phyloP scores from a whole-genome alignment of 1,140 invertebrate species.

The Catajapyx aquilonaris region DNA sequence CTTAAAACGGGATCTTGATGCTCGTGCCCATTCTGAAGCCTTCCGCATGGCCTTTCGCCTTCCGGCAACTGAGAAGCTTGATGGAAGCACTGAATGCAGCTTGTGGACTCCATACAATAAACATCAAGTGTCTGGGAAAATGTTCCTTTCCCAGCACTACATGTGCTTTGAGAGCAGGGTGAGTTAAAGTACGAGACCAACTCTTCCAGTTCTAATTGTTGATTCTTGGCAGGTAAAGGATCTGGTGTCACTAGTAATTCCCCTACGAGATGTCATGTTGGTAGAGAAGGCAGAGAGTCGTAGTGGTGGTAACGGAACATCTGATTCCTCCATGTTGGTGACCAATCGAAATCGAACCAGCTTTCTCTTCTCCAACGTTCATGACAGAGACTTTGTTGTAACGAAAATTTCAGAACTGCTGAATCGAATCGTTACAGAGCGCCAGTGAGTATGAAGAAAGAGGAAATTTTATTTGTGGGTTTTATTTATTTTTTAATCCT shows the following conservation, averaged over 20 bases:
- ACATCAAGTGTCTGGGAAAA: constrained; percentile 62
- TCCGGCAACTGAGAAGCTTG: constrained; percentile 70
- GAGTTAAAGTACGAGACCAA: constrained; percentile 15
- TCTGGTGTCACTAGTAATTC: constrained; percentile 71
- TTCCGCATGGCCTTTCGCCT: constrained; percentile 68
- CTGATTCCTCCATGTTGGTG: constrained; percentile 67
- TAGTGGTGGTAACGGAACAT: constrained; percentile 23
- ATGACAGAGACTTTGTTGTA: constrained; percentile 71
- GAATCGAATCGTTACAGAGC: constrained; percentile 25
- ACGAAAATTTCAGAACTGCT: constrained; percentile 75
- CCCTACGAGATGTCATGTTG: constrained; percentile 50
- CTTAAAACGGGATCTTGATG: constrained; percentile 84
- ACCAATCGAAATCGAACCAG: constrained; percentile 54
- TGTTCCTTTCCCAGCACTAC: constrained; percentile 87
- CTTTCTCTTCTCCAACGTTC: constrained; percentile 75
- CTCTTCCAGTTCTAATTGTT: background rate
- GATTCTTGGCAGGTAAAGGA: constrained; percentile 40
- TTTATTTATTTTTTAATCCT: too few species aligned
- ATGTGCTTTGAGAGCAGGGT: constrained; percentile 91
- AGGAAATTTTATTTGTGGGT: background rate
- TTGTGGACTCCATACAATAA: constrained; percentile 94
- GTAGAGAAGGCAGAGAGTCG: constrained; percentile 53
- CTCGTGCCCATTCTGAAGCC: constrained; percentile 69
- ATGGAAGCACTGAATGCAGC: constrained; percentile 72
- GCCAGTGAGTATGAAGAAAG: constrained; percentile 11